Percentiles rank a stretch among this genome's conserved stretches.
Conservation (phyloP, 2,113 vertebrate species). For the Platichthys flesus region DNA sequence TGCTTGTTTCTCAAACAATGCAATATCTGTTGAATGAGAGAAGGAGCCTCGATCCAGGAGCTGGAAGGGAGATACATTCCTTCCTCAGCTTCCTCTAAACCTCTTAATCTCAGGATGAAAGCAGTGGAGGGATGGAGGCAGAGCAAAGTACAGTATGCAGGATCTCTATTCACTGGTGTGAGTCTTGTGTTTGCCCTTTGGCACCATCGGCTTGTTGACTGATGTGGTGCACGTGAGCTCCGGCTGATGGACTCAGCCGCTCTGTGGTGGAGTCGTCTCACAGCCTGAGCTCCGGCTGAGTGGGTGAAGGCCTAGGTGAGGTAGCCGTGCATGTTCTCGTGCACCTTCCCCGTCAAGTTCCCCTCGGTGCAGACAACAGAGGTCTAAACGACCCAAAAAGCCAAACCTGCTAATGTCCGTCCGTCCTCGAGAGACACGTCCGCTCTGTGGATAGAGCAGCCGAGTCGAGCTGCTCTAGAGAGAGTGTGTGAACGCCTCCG, state of each 20-base stretch:
- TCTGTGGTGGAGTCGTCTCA: constrained; percentile 29
- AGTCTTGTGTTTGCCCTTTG: constrained; percentile 66
- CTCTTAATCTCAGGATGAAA: constrained; percentile 72
- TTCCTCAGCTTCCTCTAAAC: constrained; percentile 54
- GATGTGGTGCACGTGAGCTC: constrained; percentile 33
- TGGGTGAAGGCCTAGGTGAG: constrained; percentile 1
- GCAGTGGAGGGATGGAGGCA: constrained; percentile 46
- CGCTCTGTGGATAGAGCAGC: no score
- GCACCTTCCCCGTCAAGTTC: no score
- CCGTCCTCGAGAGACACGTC: no score
- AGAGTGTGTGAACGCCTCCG: constrained; percentile 23
- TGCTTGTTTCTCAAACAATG: constrained; percentile 71
- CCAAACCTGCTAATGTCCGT: no score
- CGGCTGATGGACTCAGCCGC: constrained; percentile 32
- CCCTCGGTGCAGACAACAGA: no score
- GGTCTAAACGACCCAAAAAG: no score
- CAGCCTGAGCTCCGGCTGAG: constrained; percentile 25
- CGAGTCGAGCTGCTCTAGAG: neutral
- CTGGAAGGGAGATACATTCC: constrained; percentile 52
- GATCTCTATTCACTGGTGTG: constrained; percentile 37
- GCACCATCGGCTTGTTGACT: constrained; percentile 36
- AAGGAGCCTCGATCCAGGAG: constrained; percentile 41
- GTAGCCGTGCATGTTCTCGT: no score
- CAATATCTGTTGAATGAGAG: constrained; percentile 57
- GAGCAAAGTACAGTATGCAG: constrained; percentile 55